Percentiles rank a stretch among this genome's conserved stretches.
These are phyloP conservation scores for Helicoverpa armigera DNA, from an alignment of 1,140 invertebrate genomes.

Conservation along the genomic window DNA sequence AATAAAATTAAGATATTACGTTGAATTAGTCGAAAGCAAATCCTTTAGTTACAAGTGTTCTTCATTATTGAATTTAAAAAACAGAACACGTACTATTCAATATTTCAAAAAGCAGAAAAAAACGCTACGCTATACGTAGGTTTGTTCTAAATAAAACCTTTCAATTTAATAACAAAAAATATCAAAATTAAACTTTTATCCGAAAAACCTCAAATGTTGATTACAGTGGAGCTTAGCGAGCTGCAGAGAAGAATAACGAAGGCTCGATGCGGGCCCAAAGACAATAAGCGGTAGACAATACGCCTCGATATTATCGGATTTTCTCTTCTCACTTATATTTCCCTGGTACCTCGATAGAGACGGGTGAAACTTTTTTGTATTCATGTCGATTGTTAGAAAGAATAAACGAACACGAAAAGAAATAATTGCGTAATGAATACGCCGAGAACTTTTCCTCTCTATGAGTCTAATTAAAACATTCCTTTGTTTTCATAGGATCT, in stretches of 20 bases:
- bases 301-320: slow-evolving; percentile 55
- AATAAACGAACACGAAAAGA: neutral
- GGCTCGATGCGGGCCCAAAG: slow-evolving; percentile 30
- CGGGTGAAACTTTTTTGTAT: slow-evolving; percentile 24
- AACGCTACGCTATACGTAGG: neutral
- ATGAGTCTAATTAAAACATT: too few relatives aligned
- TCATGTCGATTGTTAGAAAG: slow-evolving; percentile 27
- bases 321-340: slow-evolving; percentile 49
- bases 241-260: slow-evolving; percentile 39
- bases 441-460: too few relatives aligned
- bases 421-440: neutral
- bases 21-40: too few relatives aligned
- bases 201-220: slow-evolving; percentile 38
- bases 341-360: slow-evolving; percentile 45
- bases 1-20: neutral
- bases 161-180: slow-evolving; percentile 2
- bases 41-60: too few relatives aligned
- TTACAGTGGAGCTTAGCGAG: neutral
- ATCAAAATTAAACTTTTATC: slow-evolving; percentile 39
- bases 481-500: too few relatives aligned
- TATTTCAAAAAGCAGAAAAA: slow-evolving; percentile 4
- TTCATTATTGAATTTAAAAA: too few relatives aligned
- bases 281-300: slow-evolving; percentile 52
- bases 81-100: neutral
- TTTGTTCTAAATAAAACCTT: slow-evolving; percentile 5